Percentiles rank a stretch among this genome's conserved stretches.
Conservation (phyloP, 2,888 invertebrate species). For the Cephus pulcher region DNA sequence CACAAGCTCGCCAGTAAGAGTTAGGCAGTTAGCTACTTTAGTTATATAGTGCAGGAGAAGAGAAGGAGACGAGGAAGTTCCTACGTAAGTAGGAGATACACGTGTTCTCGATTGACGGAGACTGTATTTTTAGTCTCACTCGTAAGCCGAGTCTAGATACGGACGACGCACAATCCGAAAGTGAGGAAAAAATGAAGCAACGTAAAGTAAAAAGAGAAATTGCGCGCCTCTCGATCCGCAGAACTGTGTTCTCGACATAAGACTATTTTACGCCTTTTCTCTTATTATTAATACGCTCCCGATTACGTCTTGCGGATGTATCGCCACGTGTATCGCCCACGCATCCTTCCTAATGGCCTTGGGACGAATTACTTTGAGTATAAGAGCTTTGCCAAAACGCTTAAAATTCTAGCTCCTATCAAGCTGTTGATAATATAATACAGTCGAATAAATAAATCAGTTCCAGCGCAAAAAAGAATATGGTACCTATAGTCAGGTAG, state of each 20-base stretch:
- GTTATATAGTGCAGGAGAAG: background rate
- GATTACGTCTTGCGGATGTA: background rate
- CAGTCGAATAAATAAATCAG: background rate
- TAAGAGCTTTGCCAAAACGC: background rate
- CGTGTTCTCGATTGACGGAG: background rate
- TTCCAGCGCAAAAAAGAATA: background rate
- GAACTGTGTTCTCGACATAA: background rate
- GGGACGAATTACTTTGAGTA: background rate
- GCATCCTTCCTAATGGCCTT: background rate
- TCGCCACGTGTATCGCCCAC: background rate
- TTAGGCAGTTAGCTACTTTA: background rate
- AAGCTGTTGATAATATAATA: background rate
- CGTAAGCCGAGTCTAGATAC: background rate
- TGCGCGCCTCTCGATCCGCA: background rate
- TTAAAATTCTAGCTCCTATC: background rate
- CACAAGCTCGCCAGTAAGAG: background rate
- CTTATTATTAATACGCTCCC: background rate
- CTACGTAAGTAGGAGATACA: background rate
- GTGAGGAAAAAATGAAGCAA: background rate
- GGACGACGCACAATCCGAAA: background rate
- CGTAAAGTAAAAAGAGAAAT: background rate
- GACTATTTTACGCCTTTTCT: background rate
- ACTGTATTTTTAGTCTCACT: background rate
- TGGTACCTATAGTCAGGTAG: background rate
- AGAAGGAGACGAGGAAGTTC: background rate